phyloP scores from a whole-genome alignment of 2,888 invertebrate genomes.

The Microdon myrmicae region DNA sequence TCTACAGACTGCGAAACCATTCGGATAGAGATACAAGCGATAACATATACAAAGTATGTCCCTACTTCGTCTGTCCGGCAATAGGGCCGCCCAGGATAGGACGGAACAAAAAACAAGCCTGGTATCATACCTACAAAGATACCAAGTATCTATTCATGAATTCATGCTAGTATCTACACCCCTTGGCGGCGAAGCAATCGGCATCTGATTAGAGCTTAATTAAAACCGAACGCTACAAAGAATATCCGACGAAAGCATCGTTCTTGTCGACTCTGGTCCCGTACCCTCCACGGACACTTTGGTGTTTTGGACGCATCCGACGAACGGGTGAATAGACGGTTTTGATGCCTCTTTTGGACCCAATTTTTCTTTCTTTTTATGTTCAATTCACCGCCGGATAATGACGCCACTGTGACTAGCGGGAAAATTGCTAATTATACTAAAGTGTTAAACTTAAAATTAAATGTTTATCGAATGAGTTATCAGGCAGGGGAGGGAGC shows the following conservation, averaged over 20 bases:
- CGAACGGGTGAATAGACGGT: slow-evolving; percentile 12
- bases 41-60: slow-evolving; percentile 2
- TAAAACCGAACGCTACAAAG: slow-evolving; percentile 30
- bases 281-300: too few relatives aligned
- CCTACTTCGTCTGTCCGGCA: slow-evolving; percentile 16
- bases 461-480: slow-evolving; percentile 45
- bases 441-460: slow-evolving; percentile 48
- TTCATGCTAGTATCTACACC: too few relatives aligned
- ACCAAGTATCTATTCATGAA: too few relatives aligned
- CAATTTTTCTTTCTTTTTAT: slow-evolving; percentile 3
- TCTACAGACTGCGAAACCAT: slow-evolving; percentile 18
- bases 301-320: too few relatives aligned
- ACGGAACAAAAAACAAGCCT: slow-evolving; percentile 13
- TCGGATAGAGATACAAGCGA: slow-evolving; percentile 17
- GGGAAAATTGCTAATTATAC: slow-evolving; percentile 33
- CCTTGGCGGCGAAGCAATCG: slow-evolving; percentile 40
- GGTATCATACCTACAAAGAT: too few relatives aligned
- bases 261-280: too few relatives aligned
- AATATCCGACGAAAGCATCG: too few relatives aligned
- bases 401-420: slow-evolving; percentile 40
- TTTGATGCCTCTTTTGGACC: background rate
- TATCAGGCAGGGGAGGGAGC: slow-evolving; percentile 25
- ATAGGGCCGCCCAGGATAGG: slow-evolving; percentile 8
- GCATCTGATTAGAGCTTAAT: slow-evolving; percentile 48
- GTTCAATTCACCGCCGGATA: slow-evolving; percentile 23